Evolutionary conservation across 2,888 invertebrate species (phyloP), one percentile per base, ranked within the genome.

Genomic region (Nemapogon koenigi): DNA sequence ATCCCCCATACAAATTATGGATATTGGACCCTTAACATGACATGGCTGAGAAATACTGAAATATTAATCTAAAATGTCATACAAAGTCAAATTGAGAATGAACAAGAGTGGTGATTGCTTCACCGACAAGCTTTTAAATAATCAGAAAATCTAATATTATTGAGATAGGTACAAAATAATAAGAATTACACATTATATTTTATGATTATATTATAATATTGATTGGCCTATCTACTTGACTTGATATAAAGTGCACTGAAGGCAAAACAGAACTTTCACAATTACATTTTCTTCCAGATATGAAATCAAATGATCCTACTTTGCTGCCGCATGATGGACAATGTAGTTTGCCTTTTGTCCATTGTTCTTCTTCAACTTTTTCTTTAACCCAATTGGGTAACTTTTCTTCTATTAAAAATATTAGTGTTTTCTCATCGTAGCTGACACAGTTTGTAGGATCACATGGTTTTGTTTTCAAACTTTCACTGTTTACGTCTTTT

Each of bases 301-400:
- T 63, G 62, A 83, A 88, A 61, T 88, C 85, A 57, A 87, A 88
- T 3, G 83, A 81, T 6, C 88, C 88, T 18, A 88, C 68, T 62
- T 84, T 76, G 25, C 71, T 70, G 29, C 79, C 66, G 59, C 88
- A 88, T 43, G 79, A 66, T 40, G 67, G 75, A 60, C 88, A 88
- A 43, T 81, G 73, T 18, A 88, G 53, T 64, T 85, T 85, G n/a
- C 87, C 87, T 57, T 83, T 86, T 1, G 81, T 81, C 87, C 87
- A 88, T 35, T 81, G 63, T 44, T 82, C 81, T 40, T 67, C 60
- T 52, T 83, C 81, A 27, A 87, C 57, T 52, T 63, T 70, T 17
- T 47, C 39, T 41, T 55, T 67, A 39, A 86, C 78, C 86, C 86
- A 87, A 11, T 53, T 45, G 1, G 86, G 85, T 35, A 83, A 51